Base-by-base conservation (phyloP, 2,797 vertebrate species). In the Ctenopoma kingsleyae region DNA sequence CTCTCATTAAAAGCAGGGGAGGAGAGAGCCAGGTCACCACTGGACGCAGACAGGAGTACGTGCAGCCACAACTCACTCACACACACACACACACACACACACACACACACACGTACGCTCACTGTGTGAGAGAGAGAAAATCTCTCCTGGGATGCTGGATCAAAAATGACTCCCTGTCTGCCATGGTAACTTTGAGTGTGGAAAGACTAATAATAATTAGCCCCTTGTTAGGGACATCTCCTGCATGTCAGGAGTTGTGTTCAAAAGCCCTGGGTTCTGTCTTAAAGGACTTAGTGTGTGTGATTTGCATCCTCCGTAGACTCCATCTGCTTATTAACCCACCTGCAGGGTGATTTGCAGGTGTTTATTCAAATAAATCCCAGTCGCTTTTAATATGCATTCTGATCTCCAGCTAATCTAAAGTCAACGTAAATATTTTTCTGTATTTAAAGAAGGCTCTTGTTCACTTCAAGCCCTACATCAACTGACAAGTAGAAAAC, bases 1-100 rank as follows among this genome's bases (percentile, higher is more conserved):
- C 72, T 2, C 79, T 91, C 87, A 87, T 91, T 91, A 89, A 85
- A 76, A 76, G 78, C 27, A 32, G 51, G 59, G 48, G 48, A 78
- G 65, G 54, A 53, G 55, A 78, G 50, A 62, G 81, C 43, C 49
- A 53, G 74, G 69, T 72, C 76, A 69, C 59, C 58, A 19, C 47
- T 80, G 84, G 79, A 80, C 66, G 57, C 66, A 55, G 49, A 46
- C 61, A 49, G 25, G 11, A 17, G 8, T 10, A 62, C 44, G 57
- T 8, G 9, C 41, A 57, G 2, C 0, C 61, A 49, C 40, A 41
- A 9, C 41, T 2, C 16, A 19, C 43, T 8, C 43, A 44, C 17
- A 44, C 43, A 44, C 60, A 68, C 52, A 73, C 63, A 68, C 50
- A 46, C 46, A 52, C 22, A 52, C 44, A 41, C 48, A 57, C 59